Evolutionary conservation across 2,113 vertebrate species (phyloP), one percentile per base, ranked within the genome.

Genomic region (Trichechus manatus): DNA sequence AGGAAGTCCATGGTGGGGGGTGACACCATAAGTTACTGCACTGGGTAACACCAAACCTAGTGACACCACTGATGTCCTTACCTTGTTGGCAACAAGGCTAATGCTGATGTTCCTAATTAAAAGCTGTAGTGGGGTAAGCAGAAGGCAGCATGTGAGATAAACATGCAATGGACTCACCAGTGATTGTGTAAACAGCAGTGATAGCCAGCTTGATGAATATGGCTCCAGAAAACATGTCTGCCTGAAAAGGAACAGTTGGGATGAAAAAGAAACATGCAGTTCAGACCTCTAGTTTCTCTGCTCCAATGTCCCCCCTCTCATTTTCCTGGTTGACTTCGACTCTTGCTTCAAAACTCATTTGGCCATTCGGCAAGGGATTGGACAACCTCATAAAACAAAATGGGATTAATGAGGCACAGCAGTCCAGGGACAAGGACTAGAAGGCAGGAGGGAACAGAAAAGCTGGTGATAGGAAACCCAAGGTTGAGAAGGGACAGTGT

Each of bases 191-290:
- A 86, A 99, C 96, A 9, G 98, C 99, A 1, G 99, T 99, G 87
- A 99, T 99, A 6, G 94, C 5, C 98, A 99, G 96, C 81, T 99
- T 99, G 97, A 99, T 99, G 89, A 99, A 99, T 64, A 99, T 98
- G 97, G 99, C 99, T 19, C 99, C 99, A 11, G 99, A 99, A 97
- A 99, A 99, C 98, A 99, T 99, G 96, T 99, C 99, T 68, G 99
- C 99, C 99, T 99, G 95, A 25, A 72, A n/a, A 85, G 22, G 14
- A 80, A 64, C 2, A 77, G 11, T 6, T 2, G 33, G 19, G 95
- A 90, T 89, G 95, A 93, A 75, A 97, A 74, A 87, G 89, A 68
- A 27, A 0, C 9, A 1, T 6, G 19, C 2, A 2, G 5, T 19
- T 3, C 2, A 11, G 22, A 13, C 11, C 72, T 75, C 31, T 42